A percentile compares a stretch with the other conserved stretches of the same genome.
Conservation (phyloP, 2,888 invertebrate species). For the Linyphia triangularis region DNA sequence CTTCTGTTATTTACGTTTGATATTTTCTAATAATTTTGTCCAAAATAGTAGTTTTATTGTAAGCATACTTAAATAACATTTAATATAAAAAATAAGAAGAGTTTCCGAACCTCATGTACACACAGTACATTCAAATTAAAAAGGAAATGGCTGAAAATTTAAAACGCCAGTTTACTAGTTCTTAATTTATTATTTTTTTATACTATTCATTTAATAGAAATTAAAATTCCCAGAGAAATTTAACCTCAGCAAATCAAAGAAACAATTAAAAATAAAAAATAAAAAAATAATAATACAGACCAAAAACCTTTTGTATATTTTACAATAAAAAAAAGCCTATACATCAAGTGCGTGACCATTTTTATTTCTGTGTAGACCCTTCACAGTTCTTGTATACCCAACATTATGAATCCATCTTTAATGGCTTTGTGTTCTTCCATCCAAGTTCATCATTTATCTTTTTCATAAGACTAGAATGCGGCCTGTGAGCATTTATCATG, state of each 20-base stretch:
- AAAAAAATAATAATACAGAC: not conserved
- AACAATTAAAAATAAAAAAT: not conserved
- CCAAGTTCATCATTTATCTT: not conserved
- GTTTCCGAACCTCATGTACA: too few species aligned
- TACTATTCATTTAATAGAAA: too few species aligned
- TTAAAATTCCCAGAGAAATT: too few species aligned
- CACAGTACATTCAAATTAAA: too few species aligned
- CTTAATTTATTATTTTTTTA: too few species aligned
- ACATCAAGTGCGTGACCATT: not conserved
- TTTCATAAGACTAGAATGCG: not conserved
- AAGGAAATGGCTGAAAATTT: too few species aligned
- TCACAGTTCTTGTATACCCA: not conserved
- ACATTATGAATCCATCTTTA: not conserved
- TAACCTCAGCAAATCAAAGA: not conserved
- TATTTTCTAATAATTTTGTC: too few species aligned
- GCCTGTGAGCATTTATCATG: not conserved
- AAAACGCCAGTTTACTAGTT: too few species aligned
- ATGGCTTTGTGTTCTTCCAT: not conserved
- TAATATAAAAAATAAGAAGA: too few species aligned
- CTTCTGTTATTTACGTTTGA: too few species aligned
- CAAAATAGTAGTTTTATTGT: too few species aligned
- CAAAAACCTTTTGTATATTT: not conserved
- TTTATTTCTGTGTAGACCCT: not conserved
- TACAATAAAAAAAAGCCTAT: not conserved
- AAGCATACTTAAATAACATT: too few species aligned